Evolutionary conservation across 2,797 vertebrate species (phyloP).

Genomic region (Synanceia verrucosa): DNA sequence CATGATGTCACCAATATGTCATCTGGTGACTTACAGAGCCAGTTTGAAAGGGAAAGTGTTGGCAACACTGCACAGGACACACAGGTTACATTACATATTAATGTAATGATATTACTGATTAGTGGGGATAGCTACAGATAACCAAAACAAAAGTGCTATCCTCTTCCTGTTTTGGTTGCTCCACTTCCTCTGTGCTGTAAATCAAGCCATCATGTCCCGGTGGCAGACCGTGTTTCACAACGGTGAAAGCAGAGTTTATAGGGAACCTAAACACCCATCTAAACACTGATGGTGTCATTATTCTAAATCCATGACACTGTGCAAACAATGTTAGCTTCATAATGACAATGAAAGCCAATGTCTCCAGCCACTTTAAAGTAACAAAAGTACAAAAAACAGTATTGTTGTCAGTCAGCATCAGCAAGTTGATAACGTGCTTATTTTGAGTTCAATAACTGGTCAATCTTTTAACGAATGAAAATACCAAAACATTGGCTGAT

Average conservation of each 20-base stretch:
- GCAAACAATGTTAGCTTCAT: neutral
- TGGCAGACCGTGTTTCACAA: neutral
- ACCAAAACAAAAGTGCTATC: neutral
- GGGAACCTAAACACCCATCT: neutral
- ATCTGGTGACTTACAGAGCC: too few species aligned
- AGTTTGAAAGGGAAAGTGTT: neutral
- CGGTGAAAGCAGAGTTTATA: neutral
- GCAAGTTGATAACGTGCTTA: neutral
- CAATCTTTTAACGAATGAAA: neutral
- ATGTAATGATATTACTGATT: neutral
- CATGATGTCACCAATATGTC: too few species aligned
- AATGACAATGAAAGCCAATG: neutral
- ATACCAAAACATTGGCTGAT: neutral
- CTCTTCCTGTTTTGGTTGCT: neutral
- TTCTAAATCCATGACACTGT: neutral
- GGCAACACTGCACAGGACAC: neutral
- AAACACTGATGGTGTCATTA: neutral
- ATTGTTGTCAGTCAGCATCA: neutral
- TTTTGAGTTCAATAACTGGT: neutral
- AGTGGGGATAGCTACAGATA: rapidly evolving
- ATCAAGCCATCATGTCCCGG: neutral
- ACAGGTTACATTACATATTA: neutral
- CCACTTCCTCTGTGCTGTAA: neutral
- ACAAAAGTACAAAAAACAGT: too few species aligned
- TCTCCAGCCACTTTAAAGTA: neutral